phyloP scores from a whole-genome alignment of 1,140 invertebrate genomes.

The Drosophila murphyi region DNA sequence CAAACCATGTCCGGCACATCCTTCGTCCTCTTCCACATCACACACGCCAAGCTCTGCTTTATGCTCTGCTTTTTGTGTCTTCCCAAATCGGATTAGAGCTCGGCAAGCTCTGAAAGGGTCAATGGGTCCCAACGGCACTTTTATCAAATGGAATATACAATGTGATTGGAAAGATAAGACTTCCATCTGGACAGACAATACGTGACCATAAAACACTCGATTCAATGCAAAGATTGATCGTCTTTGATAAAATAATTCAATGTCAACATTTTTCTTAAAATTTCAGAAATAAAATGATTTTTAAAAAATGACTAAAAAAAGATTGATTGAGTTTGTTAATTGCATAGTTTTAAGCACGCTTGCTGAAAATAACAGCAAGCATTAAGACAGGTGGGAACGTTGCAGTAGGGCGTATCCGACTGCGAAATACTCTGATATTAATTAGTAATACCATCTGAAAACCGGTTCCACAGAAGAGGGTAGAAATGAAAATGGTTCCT shows the following conservation, averaged over 20 bases:
- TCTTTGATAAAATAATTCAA: neutral
- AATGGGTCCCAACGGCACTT: conserved; percentile 44
- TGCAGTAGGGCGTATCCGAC: no score
- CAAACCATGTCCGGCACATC: conserved; percentile 15
- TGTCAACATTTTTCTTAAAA: neutral
- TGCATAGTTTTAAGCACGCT: no score
- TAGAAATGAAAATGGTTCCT: no score
- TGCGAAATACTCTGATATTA: no score
- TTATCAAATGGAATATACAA: conserved; percentile 73
- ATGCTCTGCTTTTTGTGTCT: conserved; percentile 57
- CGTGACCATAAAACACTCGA: conserved; percentile 59
- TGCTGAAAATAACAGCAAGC: no score
- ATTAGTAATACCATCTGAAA: no score
- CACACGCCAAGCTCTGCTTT: conserved; percentile 29
- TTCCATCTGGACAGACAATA: conserved; percentile 40
- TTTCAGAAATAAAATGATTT: no score
- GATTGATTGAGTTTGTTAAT: no score
- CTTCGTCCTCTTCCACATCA: neutral
- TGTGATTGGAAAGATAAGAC: conserved; percentile 59
- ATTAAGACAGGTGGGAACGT: no score
- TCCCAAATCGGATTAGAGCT: conserved; percentile 69
- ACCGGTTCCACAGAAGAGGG: no score
- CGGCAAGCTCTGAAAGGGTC: conserved; percentile 60
- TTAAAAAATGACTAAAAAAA: no score
- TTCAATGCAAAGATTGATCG: neutral